Percentiles rank a stretch among this genome's conserved stretches.
Conservation (phyloP, 2,888 invertebrate species). For the Ennomos quercinarius region DNA sequence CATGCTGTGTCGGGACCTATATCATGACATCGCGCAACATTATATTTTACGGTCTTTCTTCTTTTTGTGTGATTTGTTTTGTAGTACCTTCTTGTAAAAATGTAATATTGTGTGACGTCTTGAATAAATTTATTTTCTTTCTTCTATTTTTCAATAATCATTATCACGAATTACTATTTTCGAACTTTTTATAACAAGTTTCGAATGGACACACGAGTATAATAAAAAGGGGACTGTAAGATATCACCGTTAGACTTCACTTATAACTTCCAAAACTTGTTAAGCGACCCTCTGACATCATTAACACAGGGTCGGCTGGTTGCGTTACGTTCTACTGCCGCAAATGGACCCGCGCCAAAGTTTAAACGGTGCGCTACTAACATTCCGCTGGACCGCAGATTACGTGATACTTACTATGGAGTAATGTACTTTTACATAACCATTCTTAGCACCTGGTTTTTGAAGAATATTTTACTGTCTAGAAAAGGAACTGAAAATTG, state of each 20-base stretch:
- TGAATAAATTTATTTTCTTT: too few relatives aligned
- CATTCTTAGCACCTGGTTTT: slow-evolving; percentile 20
- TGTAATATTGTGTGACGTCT: too few relatives aligned
- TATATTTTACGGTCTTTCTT: too few relatives aligned
- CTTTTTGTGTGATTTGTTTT: too few relatives aligned
- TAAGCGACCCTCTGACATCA: slow-evolving; percentile 21
- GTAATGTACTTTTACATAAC: slow-evolving; percentile 29
- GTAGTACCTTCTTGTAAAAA: too few relatives aligned
- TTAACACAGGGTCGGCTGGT: slow-evolving; percentile 27
- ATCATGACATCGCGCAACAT: too few relatives aligned
- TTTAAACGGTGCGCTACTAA: slow-evolving; percentile 37
- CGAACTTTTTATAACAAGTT: neutral
- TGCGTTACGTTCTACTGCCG: slow-evolving; percentile 26
- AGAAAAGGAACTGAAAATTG: too few relatives aligned
- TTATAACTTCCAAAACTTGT: slow-evolving; percentile 25
- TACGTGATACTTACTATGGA: slow-evolving; percentile 27
- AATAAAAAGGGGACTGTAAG: neutral
- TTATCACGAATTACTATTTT: too few relatives aligned
- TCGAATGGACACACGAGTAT: slow-evolving; percentile 1
- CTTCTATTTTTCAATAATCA: too few relatives aligned
- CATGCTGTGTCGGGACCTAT: too few relatives aligned
- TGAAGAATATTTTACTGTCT: slow-evolving; percentile 14
- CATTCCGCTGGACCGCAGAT: slow-evolving; percentile 36
- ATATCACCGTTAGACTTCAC: slow-evolving; percentile 1
- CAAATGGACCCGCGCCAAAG: slow-evolving; percentile 41